These are phyloP conservation scores for Drosophila kurseongensis DNA, from an alignment of 1,140 invertebrate genomes.

Conservation along the genomic window DNA sequence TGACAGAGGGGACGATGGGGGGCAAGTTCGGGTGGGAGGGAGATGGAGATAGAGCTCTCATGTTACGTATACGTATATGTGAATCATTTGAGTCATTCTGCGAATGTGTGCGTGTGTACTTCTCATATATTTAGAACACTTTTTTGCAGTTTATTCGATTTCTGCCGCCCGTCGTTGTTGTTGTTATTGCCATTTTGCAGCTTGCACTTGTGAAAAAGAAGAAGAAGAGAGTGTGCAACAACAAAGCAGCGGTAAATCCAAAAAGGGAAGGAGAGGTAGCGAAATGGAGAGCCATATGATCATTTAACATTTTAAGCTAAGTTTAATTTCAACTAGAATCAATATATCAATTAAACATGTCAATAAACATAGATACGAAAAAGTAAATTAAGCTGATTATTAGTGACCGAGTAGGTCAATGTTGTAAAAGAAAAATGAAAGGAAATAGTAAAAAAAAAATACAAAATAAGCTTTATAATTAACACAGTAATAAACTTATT, in stretches of 20 bases:
- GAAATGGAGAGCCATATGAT: neutral
- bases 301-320: neutral
- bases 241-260: neutral
- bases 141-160: slow-evolving; percentile 36
- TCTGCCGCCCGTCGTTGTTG: slow-evolving; percentile 14
- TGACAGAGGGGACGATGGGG: neutral
- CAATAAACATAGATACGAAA: no score
- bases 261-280: neutral
- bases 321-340: no score
- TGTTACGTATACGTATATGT: slow-evolving; percentile 26
- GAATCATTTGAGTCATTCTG: slow-evolving; percentile 40
- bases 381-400: no score
- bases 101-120: slow-evolving; percentile 18
- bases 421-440: no score
- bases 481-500: no score
- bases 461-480: no score
- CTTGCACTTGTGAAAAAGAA: slow-evolving; percentile 12
- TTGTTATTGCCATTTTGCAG: slow-evolving; percentile 4
- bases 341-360: no score
- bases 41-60: slow-evolving; percentile 14
- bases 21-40: neutral
- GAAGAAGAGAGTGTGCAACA: neutral
- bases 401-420: no score
- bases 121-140: slow-evolving; percentile 49
- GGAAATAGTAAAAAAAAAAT: no score